Conservation (phyloP, 2,113 vertebrate species). For the Ancistrus triradiatus region DNA sequence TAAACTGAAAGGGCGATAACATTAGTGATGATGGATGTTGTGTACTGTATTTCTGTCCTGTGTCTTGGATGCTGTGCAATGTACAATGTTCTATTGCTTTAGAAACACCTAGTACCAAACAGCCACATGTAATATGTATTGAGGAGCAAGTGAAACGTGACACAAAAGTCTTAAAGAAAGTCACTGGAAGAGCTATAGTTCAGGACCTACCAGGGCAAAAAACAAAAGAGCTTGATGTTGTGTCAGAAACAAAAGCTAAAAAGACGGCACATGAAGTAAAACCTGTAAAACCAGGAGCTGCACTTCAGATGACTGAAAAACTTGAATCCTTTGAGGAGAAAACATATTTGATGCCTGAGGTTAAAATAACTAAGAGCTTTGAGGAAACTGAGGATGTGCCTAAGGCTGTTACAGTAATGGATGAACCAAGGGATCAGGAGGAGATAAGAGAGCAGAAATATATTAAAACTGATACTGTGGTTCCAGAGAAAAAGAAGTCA, state of each 20-base stretch:
- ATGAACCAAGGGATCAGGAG: background rate
- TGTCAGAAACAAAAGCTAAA: constrained; percentile 56
- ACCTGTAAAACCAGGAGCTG: constrained; percentile 44
- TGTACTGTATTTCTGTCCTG: constrained; percentile 40
- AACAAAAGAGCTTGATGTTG: constrained; percentile 59
- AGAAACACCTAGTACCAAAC: constrained; percentile 63
- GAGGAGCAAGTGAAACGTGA: constrained; percentile 61
- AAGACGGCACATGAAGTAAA: constrained; percentile 54
- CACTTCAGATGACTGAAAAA: constrained; percentile 46
- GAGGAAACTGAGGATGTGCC: constrained; percentile 46
- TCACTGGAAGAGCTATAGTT: constrained; percentile 54
- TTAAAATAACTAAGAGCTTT: constrained; percentile 35
- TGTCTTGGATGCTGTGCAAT: constrained; percentile 42
- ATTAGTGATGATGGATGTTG: constrained; percentile 14
- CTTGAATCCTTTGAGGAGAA: constrained; percentile 30
- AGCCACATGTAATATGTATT: constrained; percentile 60
- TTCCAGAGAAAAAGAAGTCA: constrained; percentile 47
- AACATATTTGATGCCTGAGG: constrained; percentile 33
- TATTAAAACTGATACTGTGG: constrained; percentile 45
- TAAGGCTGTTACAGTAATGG: too few species aligned
- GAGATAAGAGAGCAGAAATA: constrained; percentile 2
- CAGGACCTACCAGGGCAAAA: too few species aligned
- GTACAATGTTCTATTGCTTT: constrained; percentile 61
- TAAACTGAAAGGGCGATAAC: constrained; percentile 3
- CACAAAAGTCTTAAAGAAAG: constrained; percentile 57